A percentile compares a stretch with the other conserved stretches of the same genome.
phyloP scores from a whole-genome alignment of 1,140 invertebrate genomes.

The Zaprionus africanus region DNA sequence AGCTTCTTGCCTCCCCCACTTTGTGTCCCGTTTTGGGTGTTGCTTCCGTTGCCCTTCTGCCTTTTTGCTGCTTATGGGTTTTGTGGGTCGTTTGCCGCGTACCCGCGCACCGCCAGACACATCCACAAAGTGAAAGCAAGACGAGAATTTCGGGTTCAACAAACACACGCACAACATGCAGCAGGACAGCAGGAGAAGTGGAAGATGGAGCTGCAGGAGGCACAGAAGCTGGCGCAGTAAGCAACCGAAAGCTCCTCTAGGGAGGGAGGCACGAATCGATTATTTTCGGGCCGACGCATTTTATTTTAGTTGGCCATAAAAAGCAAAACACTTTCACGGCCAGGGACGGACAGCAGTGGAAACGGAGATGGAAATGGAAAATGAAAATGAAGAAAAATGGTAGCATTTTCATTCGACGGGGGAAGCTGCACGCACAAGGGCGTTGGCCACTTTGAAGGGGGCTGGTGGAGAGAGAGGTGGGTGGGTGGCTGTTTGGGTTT shows the following conservation, averaged over 20 bases:
- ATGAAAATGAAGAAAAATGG: constrained; percentile 16
- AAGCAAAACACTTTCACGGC: constrained; percentile 24
- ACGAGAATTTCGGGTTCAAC: constrained; percentile 47
- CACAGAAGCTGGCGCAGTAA: background rate
- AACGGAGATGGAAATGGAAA: constrained; percentile 12
- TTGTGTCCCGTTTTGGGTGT: background rate
- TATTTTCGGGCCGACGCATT: constrained; percentile 67
- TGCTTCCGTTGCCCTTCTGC: background rate
- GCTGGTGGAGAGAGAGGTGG: background rate
- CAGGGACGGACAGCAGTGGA: constrained; percentile 10
- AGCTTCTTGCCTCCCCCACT: constrained; percentile 43
- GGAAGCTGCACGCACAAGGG: constrained; percentile 52
- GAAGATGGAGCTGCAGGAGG: background rate
- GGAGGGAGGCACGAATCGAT: constrained; percentile 54
- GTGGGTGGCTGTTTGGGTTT: background rate
- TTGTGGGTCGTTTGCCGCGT: constrained; percentile 50
- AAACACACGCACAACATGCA: constrained; percentile 63
- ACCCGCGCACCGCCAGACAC: constrained; percentile 73
- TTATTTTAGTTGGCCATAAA: constrained; percentile 55
- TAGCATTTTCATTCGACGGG: background rate
- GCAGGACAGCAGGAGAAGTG: background rate
- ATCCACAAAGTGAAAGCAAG: constrained; percentile 60
- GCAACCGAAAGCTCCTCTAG: background rate
- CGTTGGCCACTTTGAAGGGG: constrained; percentile 42
- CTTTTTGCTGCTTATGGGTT: constrained; percentile 33